A percentile compares a stretch with the other conserved stretches of the same genome.
Evolutionary conservation across 2,888 invertebrate genomes (phyloP).

Genomic region (Brachynemurus nebulosus): DNA sequence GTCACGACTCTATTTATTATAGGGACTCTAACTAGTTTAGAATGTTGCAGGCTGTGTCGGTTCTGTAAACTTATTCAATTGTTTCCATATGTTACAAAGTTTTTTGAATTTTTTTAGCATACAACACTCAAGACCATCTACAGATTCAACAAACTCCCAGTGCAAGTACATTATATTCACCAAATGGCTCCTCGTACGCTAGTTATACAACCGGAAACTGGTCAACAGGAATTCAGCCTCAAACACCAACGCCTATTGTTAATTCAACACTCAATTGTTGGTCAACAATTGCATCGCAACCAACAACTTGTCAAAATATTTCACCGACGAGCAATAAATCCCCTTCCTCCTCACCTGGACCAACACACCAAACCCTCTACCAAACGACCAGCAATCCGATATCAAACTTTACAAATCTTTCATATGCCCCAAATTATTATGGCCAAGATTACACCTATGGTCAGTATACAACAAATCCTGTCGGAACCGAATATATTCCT

Average conservation of each 20-base stretch:
- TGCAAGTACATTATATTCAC: constrained; percentile 9
- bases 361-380: constrained; percentile 7
- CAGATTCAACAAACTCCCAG: constrained; percentile 28
- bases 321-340: constrained; percentile 27
- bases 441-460: constrained; percentile 26
- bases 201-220: constrained; percentile 21
- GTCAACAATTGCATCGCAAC: constrained; percentile 32
- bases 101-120: constrained; percentile 24
- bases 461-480: constrained; percentile 20
- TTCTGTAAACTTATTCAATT: too few relatives aligned
- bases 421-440: constrained; percentile 28
- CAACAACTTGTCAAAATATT: constrained; percentile 27
- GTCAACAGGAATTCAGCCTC: constrained; percentile 28
- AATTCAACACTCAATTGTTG: constrained; percentile 31
- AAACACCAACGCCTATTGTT: constrained; percentile 27
- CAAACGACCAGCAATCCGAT: constrained; percentile 15
- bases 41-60: too few relatives aligned
- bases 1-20: too few relatives aligned
- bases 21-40: too few relatives aligned
- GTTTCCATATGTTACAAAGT: background rate
- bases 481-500: constrained; percentile 8
- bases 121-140: constrained; percentile 32
- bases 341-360: constrained; percentile 17
- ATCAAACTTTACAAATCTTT: constrained; percentile 26
- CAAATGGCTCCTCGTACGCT: constrained; percentile 26